Evolutionary conservation across 2,113 vertebrate genomes (phyloP).

Genomic region (Amphiprion percula): DNA sequence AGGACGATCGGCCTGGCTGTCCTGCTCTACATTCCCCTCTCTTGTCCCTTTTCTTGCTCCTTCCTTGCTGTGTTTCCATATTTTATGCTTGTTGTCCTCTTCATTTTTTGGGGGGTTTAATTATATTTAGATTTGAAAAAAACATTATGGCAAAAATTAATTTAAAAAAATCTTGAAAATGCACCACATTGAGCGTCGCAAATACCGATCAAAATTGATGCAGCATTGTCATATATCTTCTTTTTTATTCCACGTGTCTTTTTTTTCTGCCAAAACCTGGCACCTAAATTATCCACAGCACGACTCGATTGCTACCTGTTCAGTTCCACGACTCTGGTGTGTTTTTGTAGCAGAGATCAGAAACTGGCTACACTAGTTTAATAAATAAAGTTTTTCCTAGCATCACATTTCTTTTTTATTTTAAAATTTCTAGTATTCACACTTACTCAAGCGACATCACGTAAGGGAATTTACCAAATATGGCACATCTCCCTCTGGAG

Average conservation of each 20-base stretch:
- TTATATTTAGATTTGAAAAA: too few relatives aligned
- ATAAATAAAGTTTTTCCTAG: too few relatives aligned
- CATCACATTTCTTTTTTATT: neutral
- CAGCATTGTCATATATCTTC: neutral
- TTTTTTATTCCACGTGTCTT: neutral
- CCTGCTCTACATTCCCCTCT: slow-evolving; percentile 33
- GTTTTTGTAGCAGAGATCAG: neutral
- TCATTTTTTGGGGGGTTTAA: too few relatives aligned
- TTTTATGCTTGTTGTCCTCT: neutral
- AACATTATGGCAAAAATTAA: too few relatives aligned
- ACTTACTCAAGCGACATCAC: neutral
- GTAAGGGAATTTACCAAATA: neutral
- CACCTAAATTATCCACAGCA: neutral
- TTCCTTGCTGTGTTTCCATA: neutral
- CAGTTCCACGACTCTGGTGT: accelerated
- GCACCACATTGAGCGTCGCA: too few relatives aligned
- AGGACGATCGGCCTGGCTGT: slow-evolving; percentile 84
- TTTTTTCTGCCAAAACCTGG: neutral
- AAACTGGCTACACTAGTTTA: neutral
- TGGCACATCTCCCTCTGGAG: neutral
- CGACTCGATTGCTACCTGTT: neutral
- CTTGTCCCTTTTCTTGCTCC: slow-evolving; percentile 8
- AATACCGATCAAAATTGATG: too few relatives aligned
- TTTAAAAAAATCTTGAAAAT: too few relatives aligned
- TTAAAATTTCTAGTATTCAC: neutral